These are phyloP conservation scores for Aeoliscus strigatus DNA, from an alignment of 2,797 vertebrate species.

Conservation along the genomic window DNA sequence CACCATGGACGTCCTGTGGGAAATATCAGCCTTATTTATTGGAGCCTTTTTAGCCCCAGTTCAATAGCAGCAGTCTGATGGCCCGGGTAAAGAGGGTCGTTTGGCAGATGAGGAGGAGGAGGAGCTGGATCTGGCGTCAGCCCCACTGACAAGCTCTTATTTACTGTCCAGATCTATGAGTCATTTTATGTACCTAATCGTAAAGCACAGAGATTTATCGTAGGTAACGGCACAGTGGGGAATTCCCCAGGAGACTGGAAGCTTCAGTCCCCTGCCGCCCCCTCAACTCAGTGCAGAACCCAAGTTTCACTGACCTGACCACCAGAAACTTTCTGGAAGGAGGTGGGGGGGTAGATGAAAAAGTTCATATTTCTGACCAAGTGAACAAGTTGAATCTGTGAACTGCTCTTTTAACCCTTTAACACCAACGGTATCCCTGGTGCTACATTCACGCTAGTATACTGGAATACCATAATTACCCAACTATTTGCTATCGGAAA, in stretches of 20 bases:
- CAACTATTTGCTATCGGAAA: too few species aligned
- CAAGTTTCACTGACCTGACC: constrained; percentile 51
- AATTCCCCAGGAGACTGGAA: constrained; percentile 72
- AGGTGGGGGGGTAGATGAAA: too few species aligned
- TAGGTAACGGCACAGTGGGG: constrained; percentile 71
- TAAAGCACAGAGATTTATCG: constrained; percentile 82
- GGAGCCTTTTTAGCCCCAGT: constrained; percentile 68
- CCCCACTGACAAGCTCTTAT: constrained; percentile 78
- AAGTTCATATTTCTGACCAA: constrained; percentile 17
- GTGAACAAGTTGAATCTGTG: constrained; percentile 48
- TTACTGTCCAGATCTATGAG: constrained; percentile 80
- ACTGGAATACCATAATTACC: too few species aligned
- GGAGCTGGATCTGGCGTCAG: constrained; percentile 67
- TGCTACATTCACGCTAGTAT: too few species aligned
- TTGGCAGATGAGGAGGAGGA: constrained; percentile 51
- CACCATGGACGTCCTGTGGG: constrained; percentile 52
- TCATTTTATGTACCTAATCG: constrained; percentile 82
- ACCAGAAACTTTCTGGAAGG: constrained; percentile 46
- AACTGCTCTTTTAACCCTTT: too few species aligned
- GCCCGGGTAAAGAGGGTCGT: constrained; percentile 57
- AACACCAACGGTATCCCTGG: too few species aligned
- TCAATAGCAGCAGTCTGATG: constrained; percentile 70
- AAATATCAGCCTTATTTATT: constrained; percentile 73
- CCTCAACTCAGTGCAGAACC: constrained; percentile 13
- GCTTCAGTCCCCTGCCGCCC: constrained; percentile 42